Conservation (phyloP, 2,888 invertebrate genomes). For the Oscheius onirici region DNA sequence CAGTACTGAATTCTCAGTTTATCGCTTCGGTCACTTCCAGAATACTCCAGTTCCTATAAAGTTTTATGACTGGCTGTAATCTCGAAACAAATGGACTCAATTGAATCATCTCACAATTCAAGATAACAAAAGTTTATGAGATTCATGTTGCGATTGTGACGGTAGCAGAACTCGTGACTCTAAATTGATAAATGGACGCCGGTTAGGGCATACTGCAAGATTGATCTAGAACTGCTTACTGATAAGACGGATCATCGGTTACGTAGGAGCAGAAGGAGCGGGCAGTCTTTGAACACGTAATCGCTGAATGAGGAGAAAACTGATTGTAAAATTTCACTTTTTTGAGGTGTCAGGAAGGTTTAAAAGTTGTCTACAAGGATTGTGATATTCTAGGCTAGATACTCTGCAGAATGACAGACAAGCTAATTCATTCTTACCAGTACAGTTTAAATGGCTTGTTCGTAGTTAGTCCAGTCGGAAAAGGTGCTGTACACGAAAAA, state of each 20-base stretch:
- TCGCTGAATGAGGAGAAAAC: background rate
- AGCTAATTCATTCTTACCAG: too few species aligned
- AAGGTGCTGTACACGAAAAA: too few species aligned
- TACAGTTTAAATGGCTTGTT: too few species aligned
- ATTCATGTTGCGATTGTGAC: background rate
- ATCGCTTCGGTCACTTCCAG: too few species aligned
- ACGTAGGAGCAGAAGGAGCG: background rate
- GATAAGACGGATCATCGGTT: background rate
- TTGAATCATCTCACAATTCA: background rate
- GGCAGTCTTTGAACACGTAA: background rate
- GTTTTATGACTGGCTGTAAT: background rate
- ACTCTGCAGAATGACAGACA: background rate
- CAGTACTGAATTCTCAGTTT: too few species aligned
- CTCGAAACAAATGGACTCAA: background rate
- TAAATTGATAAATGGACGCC: background rate
- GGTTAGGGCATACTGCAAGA: background rate
- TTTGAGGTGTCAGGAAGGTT: background rate
- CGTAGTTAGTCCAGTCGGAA: too few species aligned
- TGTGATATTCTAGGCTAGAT: background rate
- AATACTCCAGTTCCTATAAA: background rate
- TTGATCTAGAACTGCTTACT: background rate
- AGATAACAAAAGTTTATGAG: background rate
- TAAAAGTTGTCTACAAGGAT: background rate
- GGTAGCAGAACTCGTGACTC: background rate
- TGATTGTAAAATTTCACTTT: background rate